Percentiles rank a stretch among this genome's conserved stretches.
Conservation (phyloP, 2,888 invertebrate genomes). For the Rugalucina vietnamica region DNA sequence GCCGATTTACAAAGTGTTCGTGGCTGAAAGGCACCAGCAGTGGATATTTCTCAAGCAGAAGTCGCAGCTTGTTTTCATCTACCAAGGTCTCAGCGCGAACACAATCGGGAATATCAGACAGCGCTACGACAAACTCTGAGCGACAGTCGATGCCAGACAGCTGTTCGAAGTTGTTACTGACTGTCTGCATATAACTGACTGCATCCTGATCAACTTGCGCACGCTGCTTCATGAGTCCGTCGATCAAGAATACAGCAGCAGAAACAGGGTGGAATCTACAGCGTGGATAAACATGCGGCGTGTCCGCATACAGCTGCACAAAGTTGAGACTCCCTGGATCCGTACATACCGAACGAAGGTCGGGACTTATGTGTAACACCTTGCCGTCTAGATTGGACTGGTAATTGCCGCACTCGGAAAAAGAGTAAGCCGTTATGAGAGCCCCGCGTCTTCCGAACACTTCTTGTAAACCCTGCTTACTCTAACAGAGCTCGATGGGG, state of each 20-base stretch:
- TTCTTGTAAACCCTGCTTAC: slow-evolving; percentile 21
- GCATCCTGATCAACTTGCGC: slow-evolving; percentile 16
- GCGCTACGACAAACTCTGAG: slow-evolving; percentile 21
- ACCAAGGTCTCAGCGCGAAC: neutral
- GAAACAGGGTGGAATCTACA: slow-evolving; percentile 33
- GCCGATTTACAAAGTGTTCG: neutral
- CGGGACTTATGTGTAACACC: slow-evolving; percentile 10
- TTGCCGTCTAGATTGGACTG: slow-evolving; percentile 17
- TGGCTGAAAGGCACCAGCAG: slow-evolving; percentile 15
- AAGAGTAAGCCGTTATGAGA: slow-evolving; percentile 21
- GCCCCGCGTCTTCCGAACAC: neutral
- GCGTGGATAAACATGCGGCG: slow-evolving; percentile 28
- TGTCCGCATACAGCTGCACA: slow-evolving; percentile 34
- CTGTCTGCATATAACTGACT: slow-evolving; percentile 9
- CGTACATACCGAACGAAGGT: neutral
- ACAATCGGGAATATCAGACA: neutral
- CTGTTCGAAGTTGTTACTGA: slow-evolving; percentile 26
- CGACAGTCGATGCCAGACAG: slow-evolving; percentile 13
- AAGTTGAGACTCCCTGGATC: slow-evolving; percentile 16
- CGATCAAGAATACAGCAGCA: slow-evolving; percentile 16
- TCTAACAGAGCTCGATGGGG: slow-evolving; percentile 25
- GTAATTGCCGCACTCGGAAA: slow-evolving; percentile 30
- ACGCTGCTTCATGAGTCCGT: slow-evolving; percentile 8
- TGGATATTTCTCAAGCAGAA: slow-evolving; percentile 10
- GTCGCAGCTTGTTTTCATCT: neutral